Conservation (phyloP, 2,888 invertebrate genomes). For the Heliconius sara region DNA sequence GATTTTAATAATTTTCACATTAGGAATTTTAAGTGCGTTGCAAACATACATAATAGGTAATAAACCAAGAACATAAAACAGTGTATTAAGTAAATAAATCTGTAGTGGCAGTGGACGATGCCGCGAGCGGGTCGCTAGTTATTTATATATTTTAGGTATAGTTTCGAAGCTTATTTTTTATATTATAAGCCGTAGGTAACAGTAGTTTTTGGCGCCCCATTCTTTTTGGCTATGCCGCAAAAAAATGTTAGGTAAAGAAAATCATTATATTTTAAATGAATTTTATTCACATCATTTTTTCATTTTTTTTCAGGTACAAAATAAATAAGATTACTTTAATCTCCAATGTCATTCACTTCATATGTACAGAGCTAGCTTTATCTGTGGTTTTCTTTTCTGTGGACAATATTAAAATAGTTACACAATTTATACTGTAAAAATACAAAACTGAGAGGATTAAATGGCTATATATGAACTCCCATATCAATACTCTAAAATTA, state of each 20-base stretch:
- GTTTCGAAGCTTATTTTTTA: too few relatives aligned
- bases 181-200: neutral
- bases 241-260: neutral
- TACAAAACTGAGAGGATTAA: neutral
- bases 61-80: too few relatives aligned
- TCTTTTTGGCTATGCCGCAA: neutral
- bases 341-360: neutral
- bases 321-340: constrained; percentile 44
- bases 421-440: neutral
- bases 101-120: too few relatives aligned
- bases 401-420: constrained; percentile 47
- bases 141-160: too few relatives aligned
- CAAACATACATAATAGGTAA: too few relatives aligned
- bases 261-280: neutral
- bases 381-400: constrained; percentile 56
- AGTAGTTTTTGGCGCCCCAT: neutral
- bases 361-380: constrained; percentile 31
- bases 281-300: constrained; percentile 36
- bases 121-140: too few relatives aligned
- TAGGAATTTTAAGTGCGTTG: too few relatives aligned
- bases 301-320: constrained; percentile 46
- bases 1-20: too few relatives aligned
- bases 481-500: neutral
- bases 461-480: neutral
- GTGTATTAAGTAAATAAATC: too few relatives aligned